These are phyloP conservation scores for Pollenia griseotomentosa DNA, from an alignment of 2,888 invertebrate species.

Conservation along the genomic window DNA sequence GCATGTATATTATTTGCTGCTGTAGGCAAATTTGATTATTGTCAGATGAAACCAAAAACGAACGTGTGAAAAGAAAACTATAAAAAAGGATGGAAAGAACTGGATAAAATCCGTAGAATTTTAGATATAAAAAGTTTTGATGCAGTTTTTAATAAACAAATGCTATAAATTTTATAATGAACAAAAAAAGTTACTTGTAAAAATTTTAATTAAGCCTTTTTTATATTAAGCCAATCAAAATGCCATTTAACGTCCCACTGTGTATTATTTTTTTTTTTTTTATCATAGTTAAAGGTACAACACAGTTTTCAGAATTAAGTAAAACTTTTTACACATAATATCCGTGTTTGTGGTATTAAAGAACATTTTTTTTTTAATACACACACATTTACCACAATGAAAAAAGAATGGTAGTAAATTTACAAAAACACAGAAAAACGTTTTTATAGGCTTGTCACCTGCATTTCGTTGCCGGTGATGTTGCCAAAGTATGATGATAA, in stretches of 20 bases:
- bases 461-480: constrained; percentile 61
- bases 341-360: constrained; percentile 11
- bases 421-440: constrained; percentile 30
- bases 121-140: too few species aligned
- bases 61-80: too few species aligned
- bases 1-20: too few species aligned
- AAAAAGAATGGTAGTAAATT: constrained; percentile 2
- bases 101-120: too few species aligned
- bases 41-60: too few species aligned
- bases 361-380: constrained; percentile 16
- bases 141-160: too few species aligned
- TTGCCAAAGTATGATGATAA: constrained; percentile 63
- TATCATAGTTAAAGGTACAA: background rate
- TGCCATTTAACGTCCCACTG: background rate
- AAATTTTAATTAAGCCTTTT: background rate
- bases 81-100: too few species aligned
- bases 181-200: too few species aligned
- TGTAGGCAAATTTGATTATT: too few species aligned
- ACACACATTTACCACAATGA: constrained; percentile 4
- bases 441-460: constrained; percentile 71
- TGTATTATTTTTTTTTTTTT: background rate
- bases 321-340: constrained; percentile 31
- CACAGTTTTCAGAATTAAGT: constrained; percentile 23
- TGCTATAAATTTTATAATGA: too few species aligned
- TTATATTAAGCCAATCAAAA: background rate